A percentile compares a stretch with the other conserved stretches of the same genome.
phyloP scores from a whole-genome alignment of 2,113 vertebrate genomes.

The Protobothrops mucrosquamatus region DNA sequence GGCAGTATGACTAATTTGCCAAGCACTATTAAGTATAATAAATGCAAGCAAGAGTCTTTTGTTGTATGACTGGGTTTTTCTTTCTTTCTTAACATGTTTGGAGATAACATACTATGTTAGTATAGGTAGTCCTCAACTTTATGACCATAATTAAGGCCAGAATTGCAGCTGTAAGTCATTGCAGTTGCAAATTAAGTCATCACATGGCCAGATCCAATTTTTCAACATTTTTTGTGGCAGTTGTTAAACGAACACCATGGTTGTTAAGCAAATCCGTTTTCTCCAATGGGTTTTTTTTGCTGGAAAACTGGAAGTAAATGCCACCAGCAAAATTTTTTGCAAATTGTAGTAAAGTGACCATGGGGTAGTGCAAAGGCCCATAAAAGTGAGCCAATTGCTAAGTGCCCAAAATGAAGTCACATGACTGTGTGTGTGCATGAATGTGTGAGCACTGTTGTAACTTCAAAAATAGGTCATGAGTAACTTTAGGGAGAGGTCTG shows the following conservation, averaged over 20 bases:
- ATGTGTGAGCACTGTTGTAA: not conserved
- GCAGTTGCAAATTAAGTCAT: not conserved
- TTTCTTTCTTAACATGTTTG: not conserved
- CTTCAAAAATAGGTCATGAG: not conserved
- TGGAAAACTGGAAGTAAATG: not conserved
- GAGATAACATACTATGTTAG: not conserved
- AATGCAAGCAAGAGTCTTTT: not conserved
- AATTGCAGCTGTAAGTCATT: not conserved
- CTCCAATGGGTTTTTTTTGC: not conserved
- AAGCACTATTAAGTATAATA: too few species aligned
- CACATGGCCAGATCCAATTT: not conserved
- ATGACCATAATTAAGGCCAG: not conserved
- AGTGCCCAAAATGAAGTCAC: not conserved
- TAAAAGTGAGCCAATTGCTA: not conserved
- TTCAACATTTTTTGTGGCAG: not conserved
- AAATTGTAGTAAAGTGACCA: not conserved
- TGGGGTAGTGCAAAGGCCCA: not conserved
- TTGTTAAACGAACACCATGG: not conserved
- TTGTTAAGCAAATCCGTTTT: not conserved
- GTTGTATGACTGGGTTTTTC: not conserved
- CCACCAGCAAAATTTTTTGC: not conserved
- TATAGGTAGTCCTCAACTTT: not conserved
- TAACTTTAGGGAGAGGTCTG: not conserved
- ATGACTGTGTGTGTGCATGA: not conserved
- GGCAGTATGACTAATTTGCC: not conserved